A percentile compares a stretch with the other conserved stretches of the same genome.
phyloP scores from a whole-genome alignment of 2,113 vertebrate species.

The Xiphophorus hellerii region DNA sequence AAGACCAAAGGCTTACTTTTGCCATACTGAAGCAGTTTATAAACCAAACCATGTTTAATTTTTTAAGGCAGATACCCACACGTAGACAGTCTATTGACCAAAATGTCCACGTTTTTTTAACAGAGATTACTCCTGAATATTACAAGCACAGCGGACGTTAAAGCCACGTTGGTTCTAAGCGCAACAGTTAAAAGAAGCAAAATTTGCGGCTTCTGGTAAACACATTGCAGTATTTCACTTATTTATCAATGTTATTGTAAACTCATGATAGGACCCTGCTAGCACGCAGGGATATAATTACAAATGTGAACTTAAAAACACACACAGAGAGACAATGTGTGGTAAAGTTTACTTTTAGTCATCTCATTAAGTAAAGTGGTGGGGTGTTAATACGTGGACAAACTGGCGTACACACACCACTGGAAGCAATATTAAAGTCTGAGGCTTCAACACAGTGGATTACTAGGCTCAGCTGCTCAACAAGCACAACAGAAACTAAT shows the following conservation, averaged over 20 bases:
- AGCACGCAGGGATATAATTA: background rate
- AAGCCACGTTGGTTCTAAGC: too few species aligned
- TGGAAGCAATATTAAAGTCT: slow-evolving; percentile 14
- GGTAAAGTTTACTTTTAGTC: slow-evolving; percentile 7
- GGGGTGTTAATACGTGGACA: slow-evolving; percentile 8
- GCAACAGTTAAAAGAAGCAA: background rate
- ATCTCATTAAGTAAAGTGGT: slow-evolving; percentile 25
- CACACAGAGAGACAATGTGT: too few species aligned
- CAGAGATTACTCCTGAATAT: background rate
- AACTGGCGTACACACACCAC: slow-evolving; percentile 2
- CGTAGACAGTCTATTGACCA: too few species aligned
- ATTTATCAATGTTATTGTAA: background rate
- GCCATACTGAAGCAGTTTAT: background rate
- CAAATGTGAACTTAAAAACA: background rate
- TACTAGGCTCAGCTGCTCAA: slow-evolving; percentile 15
- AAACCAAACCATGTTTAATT: background rate
- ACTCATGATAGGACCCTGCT: background rate
- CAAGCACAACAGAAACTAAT: slow-evolving; percentile 16
- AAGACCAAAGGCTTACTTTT: background rate
- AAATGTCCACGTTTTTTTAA: background rate
- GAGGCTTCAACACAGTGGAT: slow-evolving; percentile 21
- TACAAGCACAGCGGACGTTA: background rate
- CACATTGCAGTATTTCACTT: background rate
- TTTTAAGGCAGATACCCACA: background rate
- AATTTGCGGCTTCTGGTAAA: background rate